Evolutionary conservation across 1,140 invertebrate genomes (phyloP), one percentile per base, ranked within the genome.

Genomic region (Penaeus japonicus): DNA sequence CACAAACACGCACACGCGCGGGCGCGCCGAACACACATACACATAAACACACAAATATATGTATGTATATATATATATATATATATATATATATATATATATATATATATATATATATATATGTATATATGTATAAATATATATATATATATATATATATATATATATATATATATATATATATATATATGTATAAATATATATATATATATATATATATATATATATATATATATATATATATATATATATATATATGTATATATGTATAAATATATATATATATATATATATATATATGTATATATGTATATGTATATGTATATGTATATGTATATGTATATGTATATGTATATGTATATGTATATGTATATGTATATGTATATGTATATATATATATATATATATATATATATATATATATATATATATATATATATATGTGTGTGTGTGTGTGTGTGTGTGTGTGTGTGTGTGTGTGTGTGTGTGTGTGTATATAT

Each of bases 161-260:
- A 84, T 70, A 84, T 35, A 84, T 84, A 84, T 70, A 70, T 84
- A 84, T 35, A 70, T 70, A 84, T 70, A 70, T 84, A 84, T 70
- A 73, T 70, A 84, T 32, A 70, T 84, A 70, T 4, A 84, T 84
- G 35, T 70, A 70, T 84, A 82, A n/a, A 82, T 82, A 82, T 82
- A 82, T 82, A 82, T 54, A 82, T 82, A 82, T 54, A 82, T 82
- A 82, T 82, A 54, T 54, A 82, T 82, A 54, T 54, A 82, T 82
- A 82, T 54, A 82, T 82, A 77, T 24, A 77, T 77, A 77, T 24
- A 77, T 82, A 82, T 54, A 82, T 82, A 82, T 54, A 82, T 82
- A 82, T 54, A 82, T 82, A 82, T 54, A 54, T 54, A 82, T 54
- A 82, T 82, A 82, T 54, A 82, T 82, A 82, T 54, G 54, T 82